Conservation (phyloP, 2,797 vertebrate species). For the Danio choprae region DNA sequence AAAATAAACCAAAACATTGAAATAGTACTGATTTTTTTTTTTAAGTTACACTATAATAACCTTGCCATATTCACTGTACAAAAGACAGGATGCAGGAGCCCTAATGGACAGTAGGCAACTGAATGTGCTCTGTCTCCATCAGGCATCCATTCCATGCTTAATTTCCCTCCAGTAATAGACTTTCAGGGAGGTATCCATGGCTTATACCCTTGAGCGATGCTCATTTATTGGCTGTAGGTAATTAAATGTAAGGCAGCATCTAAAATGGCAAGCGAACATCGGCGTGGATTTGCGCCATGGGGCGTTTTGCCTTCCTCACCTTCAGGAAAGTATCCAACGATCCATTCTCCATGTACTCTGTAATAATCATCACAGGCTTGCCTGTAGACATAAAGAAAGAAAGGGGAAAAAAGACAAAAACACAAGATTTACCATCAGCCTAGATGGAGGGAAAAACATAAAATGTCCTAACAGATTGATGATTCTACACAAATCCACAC, state of each 20-base stretch:
- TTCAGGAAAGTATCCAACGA: conserved; percentile 83
- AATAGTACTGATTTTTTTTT: neutral
- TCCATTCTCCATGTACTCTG: conserved; percentile 84
- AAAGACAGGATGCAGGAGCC: neutral
- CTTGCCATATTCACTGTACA: neutral
- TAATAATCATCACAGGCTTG: conserved; percentile 85
- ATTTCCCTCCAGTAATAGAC: conserved; percentile 48
- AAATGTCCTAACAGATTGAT: conserved; percentile 37
- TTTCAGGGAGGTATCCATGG: conserved; percentile 37
- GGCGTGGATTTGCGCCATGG: conserved; percentile 6
- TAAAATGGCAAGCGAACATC: conserved; percentile 34
- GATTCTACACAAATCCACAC: conserved; percentile 50
- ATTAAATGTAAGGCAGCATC: conserved; percentile 43
- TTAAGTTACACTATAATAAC: neutral
- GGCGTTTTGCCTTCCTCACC: conserved; percentile 69
- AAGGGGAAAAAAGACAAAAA: conserved; percentile 32
- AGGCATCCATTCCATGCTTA: conserved; percentile 33
- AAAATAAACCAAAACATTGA: neutral
- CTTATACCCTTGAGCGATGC: conserved; percentile 44
- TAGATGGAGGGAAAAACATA: conserved; percentile 39
- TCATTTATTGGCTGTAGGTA: conserved; percentile 33
- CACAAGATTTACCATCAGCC: conserved; percentile 46
- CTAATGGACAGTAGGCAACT: conserved; percentile 16
- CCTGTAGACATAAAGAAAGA: conserved; percentile 67
- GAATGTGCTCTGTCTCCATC: conserved; percentile 4